phyloP scores from a whole-genome alignment of 2,113 vertebrate species.

The Chlamydotis undulata region DNA sequence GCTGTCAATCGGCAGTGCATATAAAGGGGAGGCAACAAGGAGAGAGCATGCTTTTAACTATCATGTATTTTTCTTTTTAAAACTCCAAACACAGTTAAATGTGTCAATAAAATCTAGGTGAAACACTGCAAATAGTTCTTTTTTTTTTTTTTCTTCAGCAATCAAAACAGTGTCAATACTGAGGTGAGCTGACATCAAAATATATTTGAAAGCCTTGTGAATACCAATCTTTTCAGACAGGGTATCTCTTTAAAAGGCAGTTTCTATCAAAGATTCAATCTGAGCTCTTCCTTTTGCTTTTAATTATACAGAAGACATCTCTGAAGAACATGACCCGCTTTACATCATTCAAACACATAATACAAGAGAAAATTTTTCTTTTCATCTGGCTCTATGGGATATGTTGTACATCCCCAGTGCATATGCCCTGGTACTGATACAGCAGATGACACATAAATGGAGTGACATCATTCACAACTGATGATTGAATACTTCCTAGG shows the following conservation, averaged over 20 bases:
- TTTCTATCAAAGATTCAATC: conserved; percentile 57
- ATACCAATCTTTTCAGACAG: conserved; percentile 35
- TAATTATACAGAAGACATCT: conserved; percentile 42
- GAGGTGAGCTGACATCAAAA: conserved; percentile 60
- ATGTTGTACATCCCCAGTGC: neutral
- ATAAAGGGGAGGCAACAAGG: neutral
- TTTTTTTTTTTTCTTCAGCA: neutral
- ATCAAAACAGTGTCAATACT: conserved; percentile 69
- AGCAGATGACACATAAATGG: conserved; percentile 14
- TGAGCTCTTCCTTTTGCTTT: conserved; percentile 56
- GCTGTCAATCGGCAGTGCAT: neutral
- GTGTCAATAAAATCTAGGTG: conserved; percentile 44
- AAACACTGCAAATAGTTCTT: conserved; percentile 27
- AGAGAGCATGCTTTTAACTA: neutral
- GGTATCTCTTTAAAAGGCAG: conserved; percentile 41
- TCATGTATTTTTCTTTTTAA: conserved; percentile 39
- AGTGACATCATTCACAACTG: conserved; percentile 41
- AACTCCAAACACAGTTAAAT: conserved; percentile 41
- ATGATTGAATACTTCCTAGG: conserved; percentile 49
- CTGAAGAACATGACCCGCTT: conserved; percentile 51
- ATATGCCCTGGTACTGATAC: neutral
- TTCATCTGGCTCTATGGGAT: conserved; percentile 23
- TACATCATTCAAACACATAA: conserved; percentile 36
- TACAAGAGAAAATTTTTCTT: conserved; percentile 4
- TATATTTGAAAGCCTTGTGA: conserved; percentile 42